A percentile compares a stretch with the other conserved stretches of the same genome.
Evolutionary conservation across 2,797 vertebrate genomes (phyloP).

Genomic region (Malacoctenus gilli): DNA sequence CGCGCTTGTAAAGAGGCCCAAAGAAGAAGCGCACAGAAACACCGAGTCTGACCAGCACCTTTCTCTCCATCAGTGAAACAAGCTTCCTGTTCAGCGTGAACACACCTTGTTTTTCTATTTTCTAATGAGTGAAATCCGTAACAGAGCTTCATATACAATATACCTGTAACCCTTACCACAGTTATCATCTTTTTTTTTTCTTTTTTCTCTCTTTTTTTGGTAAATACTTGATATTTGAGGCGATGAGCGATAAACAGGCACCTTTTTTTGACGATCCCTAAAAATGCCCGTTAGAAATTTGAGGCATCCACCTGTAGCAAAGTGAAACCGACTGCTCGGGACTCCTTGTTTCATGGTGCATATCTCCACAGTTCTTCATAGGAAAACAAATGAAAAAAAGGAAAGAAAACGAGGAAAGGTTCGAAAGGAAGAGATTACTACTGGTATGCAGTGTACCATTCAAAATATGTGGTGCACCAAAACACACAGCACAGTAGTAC

Average conservation of each 20-base stretch:
- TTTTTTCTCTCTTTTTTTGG: constrained; percentile 38
- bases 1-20: too few relatives aligned
- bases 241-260: constrained; percentile 61
- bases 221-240: constrained; percentile 45
- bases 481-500: constrained; percentile 29
- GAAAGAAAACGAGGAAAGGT: background rate
- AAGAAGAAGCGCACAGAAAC: too few relatives aligned
- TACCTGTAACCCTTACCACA: constrained; percentile 7
- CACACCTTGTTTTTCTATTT: background rate
- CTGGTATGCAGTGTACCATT: constrained; percentile 17
- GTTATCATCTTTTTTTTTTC: constrained; percentile 1
- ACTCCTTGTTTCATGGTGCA: constrained; percentile 15
- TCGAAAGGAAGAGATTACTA: constrained; percentile 19
- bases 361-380: constrained; percentile 19
- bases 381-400: constrained; percentile 17
- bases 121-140: constrained; percentile 11
- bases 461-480: constrained; percentile 27
- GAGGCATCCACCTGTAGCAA: constrained; percentile 36
- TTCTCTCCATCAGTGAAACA: background rate
- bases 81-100: constrained; percentile 11
- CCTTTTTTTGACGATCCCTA: constrained; percentile 49
- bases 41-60: too few relatives aligned
- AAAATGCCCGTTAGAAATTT: constrained; percentile 26
- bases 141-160: too few relatives aligned
- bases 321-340: constrained; percentile 17